Evolutionary conservation across 2,113 vertebrate species (phyloP).

Genomic region (Gracilinanus agilis): DNA sequence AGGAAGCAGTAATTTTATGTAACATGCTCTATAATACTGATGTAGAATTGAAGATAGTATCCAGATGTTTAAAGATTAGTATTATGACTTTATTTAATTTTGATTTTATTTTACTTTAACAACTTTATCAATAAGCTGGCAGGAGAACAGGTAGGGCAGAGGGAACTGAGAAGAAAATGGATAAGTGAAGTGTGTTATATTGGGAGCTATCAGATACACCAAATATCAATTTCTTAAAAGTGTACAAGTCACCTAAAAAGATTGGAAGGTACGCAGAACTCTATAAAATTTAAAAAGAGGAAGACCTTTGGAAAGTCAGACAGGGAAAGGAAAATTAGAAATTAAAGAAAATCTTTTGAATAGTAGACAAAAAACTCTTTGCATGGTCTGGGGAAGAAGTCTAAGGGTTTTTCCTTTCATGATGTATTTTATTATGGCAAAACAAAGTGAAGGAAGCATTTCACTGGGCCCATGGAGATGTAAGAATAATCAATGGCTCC

Average conservation of each 20-base stretch:
- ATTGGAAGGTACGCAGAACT: background rate
- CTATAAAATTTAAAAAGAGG: background rate
- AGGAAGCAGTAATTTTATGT: background rate
- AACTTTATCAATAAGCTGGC: background rate
- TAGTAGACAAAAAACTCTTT: background rate
- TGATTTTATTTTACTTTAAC: background rate
- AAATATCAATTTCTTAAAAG: background rate
- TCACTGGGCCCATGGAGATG: background rate
- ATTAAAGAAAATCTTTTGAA: background rate
- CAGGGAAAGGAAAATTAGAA: background rate
- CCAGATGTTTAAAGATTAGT: background rate
- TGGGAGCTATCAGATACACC: background rate
- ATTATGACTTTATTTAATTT: background rate
- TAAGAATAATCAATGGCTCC: background rate
- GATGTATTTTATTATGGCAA: background rate
- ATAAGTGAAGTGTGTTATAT: background rate
- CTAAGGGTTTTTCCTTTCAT: background rate
- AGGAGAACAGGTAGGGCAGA: background rate
- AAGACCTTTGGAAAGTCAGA: background rate
- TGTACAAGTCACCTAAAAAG: background rate
- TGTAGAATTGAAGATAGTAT: background rate
- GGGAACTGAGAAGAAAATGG: no score
- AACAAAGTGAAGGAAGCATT: background rate
- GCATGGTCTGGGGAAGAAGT: background rate
- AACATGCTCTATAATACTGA: background rate